These are phyloP conservation scores for Melanotaenia maccullochi DNA, from an alignment of 2,797 vertebrate genomes.

Conservation along the genomic window DNA sequence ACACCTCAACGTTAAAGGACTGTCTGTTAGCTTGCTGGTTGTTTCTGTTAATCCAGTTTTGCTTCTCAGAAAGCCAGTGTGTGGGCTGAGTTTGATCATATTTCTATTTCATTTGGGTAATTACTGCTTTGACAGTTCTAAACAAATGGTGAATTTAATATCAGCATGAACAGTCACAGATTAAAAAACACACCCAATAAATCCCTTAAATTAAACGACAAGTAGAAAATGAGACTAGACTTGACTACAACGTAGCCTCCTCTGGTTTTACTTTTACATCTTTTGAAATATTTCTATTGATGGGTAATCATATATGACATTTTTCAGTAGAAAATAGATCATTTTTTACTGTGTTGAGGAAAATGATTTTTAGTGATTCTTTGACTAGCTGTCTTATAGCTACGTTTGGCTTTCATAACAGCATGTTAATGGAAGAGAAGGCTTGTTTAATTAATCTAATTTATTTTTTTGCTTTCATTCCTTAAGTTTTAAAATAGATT, in stretches of 20 bases:
- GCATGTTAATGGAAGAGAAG: background rate
- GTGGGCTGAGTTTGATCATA: slow-evolving; percentile 31
- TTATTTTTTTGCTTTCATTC: background rate
- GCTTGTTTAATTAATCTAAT: background rate
- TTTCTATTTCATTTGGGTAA: slow-evolving; percentile 37
- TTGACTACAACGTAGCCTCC: background rate
- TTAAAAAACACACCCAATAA: slow-evolving; percentile 2
- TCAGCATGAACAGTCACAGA: slow-evolving; percentile 18
- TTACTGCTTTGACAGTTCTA: slow-evolving; percentile 18
- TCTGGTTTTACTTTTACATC: background rate
- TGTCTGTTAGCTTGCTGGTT: slow-evolving; percentile 9
- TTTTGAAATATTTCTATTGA: slow-evolving; percentile 40
- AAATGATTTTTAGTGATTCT: slow-evolving; percentile 24
- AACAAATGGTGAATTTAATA: slow-evolving; percentile 26
- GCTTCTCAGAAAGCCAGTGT: slow-evolving; percentile 29
- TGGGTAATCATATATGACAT: slow-evolving; percentile 16
- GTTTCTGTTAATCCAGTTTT: slow-evolving; percentile 41
- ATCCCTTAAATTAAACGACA: slow-evolving; percentile 28
- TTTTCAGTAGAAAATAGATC: background rate
- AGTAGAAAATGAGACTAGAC: slow-evolving; percentile 14
- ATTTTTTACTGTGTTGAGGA: background rate
- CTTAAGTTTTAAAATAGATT: background rate
- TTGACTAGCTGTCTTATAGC: slow-evolving; percentile 17
- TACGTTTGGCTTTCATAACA: slow-evolving; percentile 4
- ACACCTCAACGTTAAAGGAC: slow-evolving; percentile 21